Evolutionary conservation across 2,797 vertebrate species (phyloP), one percentile per base, ranked within the genome.

Genomic region (Momotus momota): DNA sequence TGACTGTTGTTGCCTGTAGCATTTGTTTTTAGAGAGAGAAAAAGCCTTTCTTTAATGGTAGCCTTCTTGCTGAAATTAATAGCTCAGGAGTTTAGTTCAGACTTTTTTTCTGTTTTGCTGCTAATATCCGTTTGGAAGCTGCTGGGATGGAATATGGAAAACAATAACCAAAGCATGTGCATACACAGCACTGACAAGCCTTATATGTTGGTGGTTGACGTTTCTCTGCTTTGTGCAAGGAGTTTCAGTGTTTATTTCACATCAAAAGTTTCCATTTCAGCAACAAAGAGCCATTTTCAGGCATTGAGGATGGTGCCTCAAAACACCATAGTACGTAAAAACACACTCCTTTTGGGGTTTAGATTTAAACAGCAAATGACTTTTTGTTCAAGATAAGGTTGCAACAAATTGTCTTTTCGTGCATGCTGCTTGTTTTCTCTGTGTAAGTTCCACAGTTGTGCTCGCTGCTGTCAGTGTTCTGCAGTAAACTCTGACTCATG

Each of bases 151-250:
- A 31, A 77, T 60, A 51, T 35, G 27, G 38, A 66, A 77, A 81
- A 41, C 3, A 20, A 15, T 20, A 89, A 40, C 12, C 16, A 51
- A 27, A 22, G 13, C 18, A 15, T 3, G 52, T 66, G 14, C 12
- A 11, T 40, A 18, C 31, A 23, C 45, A 46, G 41, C 48, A 51
- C 2, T 29, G 57, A 16, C 38, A 52, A 48, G 19, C 51, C 62
- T 61, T 58, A 3, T 11, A 4, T 12, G 21, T 35, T 2, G 0
- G 11, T 9, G 22, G 45, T 8, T 18, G 33, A 3, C 1, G 1
- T 61, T 78, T 20, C 29, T 64, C 57, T 46, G 54, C 17, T 81
- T 61, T 65, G 78, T 45, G 51, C 23, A 25, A 40, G 45, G 21
- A 71, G 17, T 85, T 67, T 80, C 72, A 70, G 14, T 14, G 20